Evolutionary conservation across 1,140 invertebrate genomes (phyloP).

Genomic region (Anoplophora glabripennis): DNA sequence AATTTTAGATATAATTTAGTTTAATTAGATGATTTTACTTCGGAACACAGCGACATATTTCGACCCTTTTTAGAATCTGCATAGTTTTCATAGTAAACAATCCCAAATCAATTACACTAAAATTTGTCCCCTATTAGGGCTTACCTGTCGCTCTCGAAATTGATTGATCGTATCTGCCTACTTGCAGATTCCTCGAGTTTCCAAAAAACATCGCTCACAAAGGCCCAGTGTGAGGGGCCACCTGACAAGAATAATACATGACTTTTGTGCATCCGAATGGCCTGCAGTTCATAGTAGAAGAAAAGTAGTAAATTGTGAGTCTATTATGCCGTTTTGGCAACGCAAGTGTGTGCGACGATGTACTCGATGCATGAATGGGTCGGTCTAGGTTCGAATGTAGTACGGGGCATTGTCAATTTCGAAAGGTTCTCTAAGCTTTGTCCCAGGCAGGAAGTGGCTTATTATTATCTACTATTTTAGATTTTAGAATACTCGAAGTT

Average conservation of each 20-base stretch:
- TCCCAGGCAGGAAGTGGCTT: constrained; percentile 30
- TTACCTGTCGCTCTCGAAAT: no score
- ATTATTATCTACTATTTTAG: constrained; percentile 23
- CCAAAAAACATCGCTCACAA: constrained; percentile 13
- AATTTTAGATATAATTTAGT: no score
- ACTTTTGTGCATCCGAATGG: constrained; percentile 28
- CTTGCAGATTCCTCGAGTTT: no score
- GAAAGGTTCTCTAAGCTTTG: constrained; percentile 16
- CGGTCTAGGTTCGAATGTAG: not conserved
- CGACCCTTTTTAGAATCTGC: no score
- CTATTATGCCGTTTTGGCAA: constrained; percentile 22
- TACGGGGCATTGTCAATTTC: not conserved
- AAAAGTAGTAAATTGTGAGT: constrained; percentile 28
- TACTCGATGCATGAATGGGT: constrained; percentile 25
- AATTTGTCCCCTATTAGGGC: no score
- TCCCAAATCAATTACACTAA: no score
- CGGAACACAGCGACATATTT: no score
- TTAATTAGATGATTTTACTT: no score
- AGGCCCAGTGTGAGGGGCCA: constrained; percentile 24
- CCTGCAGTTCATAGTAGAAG: constrained; percentile 26
- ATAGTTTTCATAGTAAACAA: no score
- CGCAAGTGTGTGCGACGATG: constrained; percentile 1
- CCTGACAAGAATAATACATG: constrained; percentile 26
- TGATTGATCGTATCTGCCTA: no score
- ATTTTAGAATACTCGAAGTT: no score